Base-by-base conservation (phyloP, 1,140 invertebrate genomes). In the Hormaphis cornu region DNA sequence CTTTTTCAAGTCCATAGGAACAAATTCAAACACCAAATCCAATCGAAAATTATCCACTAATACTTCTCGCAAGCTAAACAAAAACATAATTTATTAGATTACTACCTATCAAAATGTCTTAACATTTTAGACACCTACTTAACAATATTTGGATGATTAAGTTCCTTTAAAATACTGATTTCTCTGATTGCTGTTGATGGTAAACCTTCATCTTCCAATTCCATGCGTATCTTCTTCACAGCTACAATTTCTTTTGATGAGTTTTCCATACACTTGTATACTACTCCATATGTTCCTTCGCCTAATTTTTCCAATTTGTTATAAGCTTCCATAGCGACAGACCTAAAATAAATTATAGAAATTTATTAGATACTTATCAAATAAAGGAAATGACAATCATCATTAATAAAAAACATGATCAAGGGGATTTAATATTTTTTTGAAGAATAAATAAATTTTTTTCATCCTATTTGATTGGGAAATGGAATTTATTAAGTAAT, bases 1-100 rank as follows among this genome's bases (percentile, higher is more conserved):
- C 77, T 95, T 94, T 77, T 97, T 98, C 69, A 99, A 81, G 80
- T 99, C 97, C 94, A 98, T 98, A 7, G 89, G 89, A 0, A 99
- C 80, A 80, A 92, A 99, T 79, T 99, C 97, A 81, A 99, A 99
- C 59, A 98, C 94, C 61, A 99, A 80, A 79, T 95, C 98, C 1
- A 98, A 78, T 69, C 76, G 76, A 40, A 69, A 72, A 59, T 75
- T 83, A 75, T 85, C 80, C 79, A 88, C 82, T 9, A 86, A 73
- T 6, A 86, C 82, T 77, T 87, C 84, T 72, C 85, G 78, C 18
- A 87, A 76, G 69, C 73, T 73, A 46, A 9, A n/a, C n/a, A n/a
- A 7, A 33, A n/a, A n/a, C n/a, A n/a, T n/a, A 30, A 33, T 2
- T 52, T 4, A 6, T 33, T 4, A 33, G 9, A 6, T 33, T 33